Evolutionary conservation across 2,113 vertebrate genomes (phyloP).

Genomic region (Otolemur garnettii): DNA sequence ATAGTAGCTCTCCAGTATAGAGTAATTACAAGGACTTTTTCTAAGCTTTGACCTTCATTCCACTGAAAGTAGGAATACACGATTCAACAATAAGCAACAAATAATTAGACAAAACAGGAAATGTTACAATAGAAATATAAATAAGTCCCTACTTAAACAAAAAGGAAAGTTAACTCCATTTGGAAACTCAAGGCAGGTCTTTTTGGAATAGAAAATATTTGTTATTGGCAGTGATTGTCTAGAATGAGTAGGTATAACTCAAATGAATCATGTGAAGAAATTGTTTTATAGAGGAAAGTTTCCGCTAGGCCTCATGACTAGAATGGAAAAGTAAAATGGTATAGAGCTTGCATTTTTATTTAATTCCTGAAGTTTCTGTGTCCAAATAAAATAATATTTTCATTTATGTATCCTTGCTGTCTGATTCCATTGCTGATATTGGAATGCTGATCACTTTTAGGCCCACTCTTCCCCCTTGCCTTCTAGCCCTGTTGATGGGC

Average conservation of each 20-base stretch:
- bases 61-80: neutral
- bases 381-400: neutral
- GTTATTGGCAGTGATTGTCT: neutral
- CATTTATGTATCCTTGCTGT: neutral
- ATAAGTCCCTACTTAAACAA: neutral
- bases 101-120: neutral
- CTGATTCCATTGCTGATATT: neutral
- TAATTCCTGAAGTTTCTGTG: neutral
- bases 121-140: neutral
- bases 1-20: neutral
- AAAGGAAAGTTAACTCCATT: neutral
- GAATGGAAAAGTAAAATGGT: neutral
- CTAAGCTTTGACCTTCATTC: neutral
- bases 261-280: neutral
- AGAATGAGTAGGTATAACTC: neutral
- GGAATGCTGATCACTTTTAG: neutral
- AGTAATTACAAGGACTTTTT: neutral
- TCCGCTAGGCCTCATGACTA: neutral
- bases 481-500: neutral
- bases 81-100: neutral
- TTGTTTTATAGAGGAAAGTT: neutral
- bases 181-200: neutral
- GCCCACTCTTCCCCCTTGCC: neutral
- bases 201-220: neutral
- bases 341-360: neutral